Base-by-base conservation (phyloP, 1,140 invertebrate species). In the Penaeus indicus region DNA sequence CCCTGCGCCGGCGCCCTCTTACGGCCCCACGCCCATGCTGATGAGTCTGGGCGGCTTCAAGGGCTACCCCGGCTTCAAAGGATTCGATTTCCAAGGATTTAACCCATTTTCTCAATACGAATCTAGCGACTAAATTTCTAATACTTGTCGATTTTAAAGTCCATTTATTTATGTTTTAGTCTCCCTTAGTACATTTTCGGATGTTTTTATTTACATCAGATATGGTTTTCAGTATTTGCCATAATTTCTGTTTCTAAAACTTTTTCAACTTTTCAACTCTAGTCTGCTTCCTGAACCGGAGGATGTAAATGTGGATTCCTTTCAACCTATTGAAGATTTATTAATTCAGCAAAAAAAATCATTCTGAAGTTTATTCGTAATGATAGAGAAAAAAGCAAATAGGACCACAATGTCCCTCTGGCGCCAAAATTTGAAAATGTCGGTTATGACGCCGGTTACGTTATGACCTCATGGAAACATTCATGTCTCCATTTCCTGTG, bases 21-120 rank as follows among this genome's bases (percentile, higher is more conserved):
- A 83, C n/a, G n/a, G 54, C 80, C 61, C 80, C 0, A 69, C 62
- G 47, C 67, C 84, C 42, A 21, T 82, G 38, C 60, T 42, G 61
- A 75, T 27, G 19, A 67, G 67, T 21, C 64, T 88, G 54, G 86
- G 86, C 10, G 60, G 67, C 67, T 88, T 88, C 80, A 88, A 88
- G 69, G 86, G 81, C 25, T 84, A 63, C 47, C 22, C 25, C 11
- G 80, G 80, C 0, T 83, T 88, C 80, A 63, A 77, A 5, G 86
- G 86, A 22, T 84, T 84, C 67, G 72, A 88, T 32, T 75, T 88
- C 38, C 72, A 88, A 47, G 86, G 60, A 10, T 88, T 62, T 69
- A 77, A 88, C 25, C 86, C 86, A 21, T 88, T 88, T 54, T n/a
- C 21, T 18, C 21, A 27, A 21, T 75, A 62, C 16, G 54, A 54